Percentiles rank a stretch among this genome's conserved stretches.
Conservation (phyloP, 2,113 vertebrate species). For the Sciurus niger region DNA sequence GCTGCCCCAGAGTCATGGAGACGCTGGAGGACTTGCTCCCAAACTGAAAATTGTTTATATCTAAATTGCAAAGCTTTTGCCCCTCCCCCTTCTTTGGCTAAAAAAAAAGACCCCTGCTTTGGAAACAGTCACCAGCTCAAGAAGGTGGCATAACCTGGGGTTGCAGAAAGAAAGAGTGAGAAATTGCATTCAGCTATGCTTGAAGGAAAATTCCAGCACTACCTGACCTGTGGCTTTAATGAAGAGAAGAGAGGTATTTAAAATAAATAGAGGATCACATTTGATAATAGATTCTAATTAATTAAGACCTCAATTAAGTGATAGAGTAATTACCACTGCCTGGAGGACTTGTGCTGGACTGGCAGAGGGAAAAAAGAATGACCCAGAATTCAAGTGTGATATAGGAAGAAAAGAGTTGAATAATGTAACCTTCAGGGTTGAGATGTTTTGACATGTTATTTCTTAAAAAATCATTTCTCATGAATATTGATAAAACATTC, state of each 20-base stretch:
- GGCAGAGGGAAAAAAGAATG: background rate
- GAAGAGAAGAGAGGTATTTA: slow-evolving; percentile 32
- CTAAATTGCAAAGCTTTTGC: background rate
- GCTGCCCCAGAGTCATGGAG: background rate
- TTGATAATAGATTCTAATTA: slow-evolving; percentile 54
- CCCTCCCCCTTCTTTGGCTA: too few species aligned
- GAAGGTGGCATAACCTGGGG: background rate
- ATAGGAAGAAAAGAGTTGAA: slow-evolving; percentile 14
- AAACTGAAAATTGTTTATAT: background rate
- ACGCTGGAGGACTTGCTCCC: background rate
- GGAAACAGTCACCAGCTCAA: background rate
- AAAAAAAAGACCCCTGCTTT: background rate
- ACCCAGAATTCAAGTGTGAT: slow-evolving; percentile 7
- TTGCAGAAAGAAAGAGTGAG: background rate
- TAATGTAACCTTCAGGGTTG: background rate
- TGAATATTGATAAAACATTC: slow-evolving; percentile 61
- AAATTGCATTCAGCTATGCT: background rate
- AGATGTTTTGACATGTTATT: slow-evolving; percentile 63
- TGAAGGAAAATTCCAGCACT: slow-evolving; percentile 20
- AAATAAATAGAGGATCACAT: slow-evolving; percentile 30
- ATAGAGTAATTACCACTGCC: slow-evolving; percentile 38
- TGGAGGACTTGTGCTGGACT: background rate
- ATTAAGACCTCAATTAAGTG: slow-evolving; percentile 34
- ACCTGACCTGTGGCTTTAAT: background rate
- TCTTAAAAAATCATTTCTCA: slow-evolving; percentile 54